Conservation (phyloP, 1,140 invertebrate genomes). For the Stegodyphus mimosarum region DNA sequence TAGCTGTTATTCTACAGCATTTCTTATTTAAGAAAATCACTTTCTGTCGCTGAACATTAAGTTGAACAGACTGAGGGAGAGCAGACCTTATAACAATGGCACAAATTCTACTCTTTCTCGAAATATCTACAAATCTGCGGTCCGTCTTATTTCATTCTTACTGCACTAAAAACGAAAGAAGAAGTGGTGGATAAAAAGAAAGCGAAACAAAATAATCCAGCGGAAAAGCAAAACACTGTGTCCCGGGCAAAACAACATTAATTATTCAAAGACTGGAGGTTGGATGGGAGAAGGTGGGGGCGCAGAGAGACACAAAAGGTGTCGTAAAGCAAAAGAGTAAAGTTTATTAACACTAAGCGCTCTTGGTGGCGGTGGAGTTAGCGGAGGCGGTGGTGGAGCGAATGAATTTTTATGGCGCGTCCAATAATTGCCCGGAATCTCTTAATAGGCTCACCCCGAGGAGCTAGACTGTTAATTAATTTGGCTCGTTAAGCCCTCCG, state of each 20-base stretch:
- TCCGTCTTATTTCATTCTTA: too few relatives aligned
- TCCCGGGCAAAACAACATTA: slow-evolving; percentile 54
- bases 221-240: slow-evolving; percentile 5
- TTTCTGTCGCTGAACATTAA: too few relatives aligned
- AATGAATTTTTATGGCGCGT: slow-evolving; percentile 56
- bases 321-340: slow-evolving; percentile 60
- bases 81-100: too few relatives aligned
- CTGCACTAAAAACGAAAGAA: too few relatives aligned
- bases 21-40: too few relatives aligned
- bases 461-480: slow-evolving; percentile 55
- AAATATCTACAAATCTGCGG: too few relatives aligned
- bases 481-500: slow-evolving; percentile 52
- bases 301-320: slow-evolving; percentile 47
- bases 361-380: slow-evolving; percentile 2
- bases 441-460: slow-evolving; percentile 50
- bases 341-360: slow-evolving; percentile 59
- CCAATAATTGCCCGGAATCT: slow-evolving; percentile 60
- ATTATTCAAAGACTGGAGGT: slow-evolving; percentile 41
- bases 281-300: not conserved
- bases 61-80: too few relatives aligned
- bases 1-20: too few relatives aligned
- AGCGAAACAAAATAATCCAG: too few relatives aligned
- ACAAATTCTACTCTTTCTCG: too few relatives aligned
- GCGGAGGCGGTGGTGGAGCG: not conserved
- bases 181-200: not conserved